Evolutionary conservation across 2,113 vertebrate genomes (phyloP).

Genomic region (Perca fluviatilis): DNA sequence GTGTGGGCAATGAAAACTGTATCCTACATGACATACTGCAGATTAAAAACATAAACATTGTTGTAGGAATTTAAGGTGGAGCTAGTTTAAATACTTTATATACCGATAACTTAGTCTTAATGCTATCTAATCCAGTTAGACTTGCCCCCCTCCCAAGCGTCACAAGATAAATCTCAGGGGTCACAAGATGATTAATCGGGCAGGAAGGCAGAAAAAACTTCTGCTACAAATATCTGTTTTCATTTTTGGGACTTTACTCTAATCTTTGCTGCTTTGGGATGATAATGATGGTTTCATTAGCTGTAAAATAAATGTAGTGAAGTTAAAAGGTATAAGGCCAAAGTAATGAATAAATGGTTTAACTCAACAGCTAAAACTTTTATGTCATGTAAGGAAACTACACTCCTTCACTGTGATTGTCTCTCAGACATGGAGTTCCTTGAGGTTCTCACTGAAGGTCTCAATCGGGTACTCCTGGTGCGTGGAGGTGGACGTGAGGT

Average conservation of each 20-base stretch:
- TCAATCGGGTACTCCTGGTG: constrained; percentile 96
- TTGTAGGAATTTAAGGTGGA: too few species aligned
- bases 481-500: constrained; percentile 97
- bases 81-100: too few species aligned
- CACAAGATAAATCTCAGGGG: too few species aligned
- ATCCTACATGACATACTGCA: constrained; percentile 77
- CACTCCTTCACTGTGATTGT: constrained; percentile 78
- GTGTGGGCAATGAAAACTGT: constrained; percentile 97
- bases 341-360: background rate
- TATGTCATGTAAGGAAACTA: background rate
- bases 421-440: constrained; percentile 97
- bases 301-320: background rate
- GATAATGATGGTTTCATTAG: background rate
- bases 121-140: too few species aligned
- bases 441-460: constrained; percentile 96
- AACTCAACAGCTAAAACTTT: background rate
- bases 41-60: background rate
- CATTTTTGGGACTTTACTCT: background rate
- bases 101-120: too few species aligned
- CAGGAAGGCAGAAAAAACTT: background rate
- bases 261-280: background rate
- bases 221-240: background rate
- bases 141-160: too few species aligned
- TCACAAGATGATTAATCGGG: too few species aligned
- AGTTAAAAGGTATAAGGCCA: background rate